phyloP scores from a whole-genome alignment of 2,113 vertebrate species.

The Calyptomena viridis region DNA sequence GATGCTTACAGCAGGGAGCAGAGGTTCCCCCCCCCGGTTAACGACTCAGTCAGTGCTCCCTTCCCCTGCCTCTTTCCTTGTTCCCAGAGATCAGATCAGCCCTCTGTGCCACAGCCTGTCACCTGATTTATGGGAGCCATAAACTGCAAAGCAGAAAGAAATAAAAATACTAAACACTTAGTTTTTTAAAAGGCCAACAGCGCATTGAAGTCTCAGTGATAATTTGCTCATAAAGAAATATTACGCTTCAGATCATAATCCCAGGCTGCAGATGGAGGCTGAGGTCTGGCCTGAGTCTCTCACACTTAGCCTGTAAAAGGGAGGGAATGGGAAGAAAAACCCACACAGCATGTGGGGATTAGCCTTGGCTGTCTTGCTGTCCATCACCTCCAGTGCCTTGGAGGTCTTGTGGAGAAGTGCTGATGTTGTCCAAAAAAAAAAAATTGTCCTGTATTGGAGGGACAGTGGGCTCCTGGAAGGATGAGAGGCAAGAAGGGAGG shows the following conservation, averaged over 20 bases:
- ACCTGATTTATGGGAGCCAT: conserved; percentile 47
- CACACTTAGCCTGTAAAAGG: neutral
- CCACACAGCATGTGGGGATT: neutral
- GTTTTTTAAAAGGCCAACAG: conserved; percentile 43
- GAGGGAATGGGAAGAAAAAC: neutral
- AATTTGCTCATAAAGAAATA: conserved; percentile 63
- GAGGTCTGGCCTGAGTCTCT: neutral
- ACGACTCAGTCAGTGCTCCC: neutral
- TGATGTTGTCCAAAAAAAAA: neutral
- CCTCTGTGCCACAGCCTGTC: neutral
- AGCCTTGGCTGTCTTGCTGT: neutral
- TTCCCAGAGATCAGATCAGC: conserved; percentile 14
- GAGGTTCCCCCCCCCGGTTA: neutral
- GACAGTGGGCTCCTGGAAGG: neutral
- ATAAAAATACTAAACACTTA: conserved; percentile 59
- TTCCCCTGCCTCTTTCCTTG: neutral
- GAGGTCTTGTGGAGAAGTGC: neutral
- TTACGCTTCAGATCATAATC: conserved; percentile 38
- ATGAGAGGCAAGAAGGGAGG: neutral
- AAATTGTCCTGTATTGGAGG: neutral
- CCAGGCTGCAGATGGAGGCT: neutral
- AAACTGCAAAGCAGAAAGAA: conserved; percentile 51
- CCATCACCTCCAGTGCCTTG: neutral
- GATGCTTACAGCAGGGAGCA: neutral
- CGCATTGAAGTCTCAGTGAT: conserved; percentile 23